Conservation (phyloP, 2,113 vertebrate genomes). For the Austrofundulus limnaeus region DNA sequence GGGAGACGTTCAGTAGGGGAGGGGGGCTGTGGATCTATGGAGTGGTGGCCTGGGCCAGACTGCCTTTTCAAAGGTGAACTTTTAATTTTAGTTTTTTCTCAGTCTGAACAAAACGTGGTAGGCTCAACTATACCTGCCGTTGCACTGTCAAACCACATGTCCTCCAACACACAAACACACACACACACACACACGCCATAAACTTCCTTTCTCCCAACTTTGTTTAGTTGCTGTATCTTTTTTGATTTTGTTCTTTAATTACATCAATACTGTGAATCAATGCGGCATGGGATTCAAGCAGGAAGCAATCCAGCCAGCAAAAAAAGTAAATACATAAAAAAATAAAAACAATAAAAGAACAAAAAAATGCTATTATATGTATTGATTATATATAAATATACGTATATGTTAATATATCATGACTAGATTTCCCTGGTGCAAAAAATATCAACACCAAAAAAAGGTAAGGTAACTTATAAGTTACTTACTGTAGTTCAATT, state of each 20-base stretch:
- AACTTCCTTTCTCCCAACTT: conserved; percentile 51
- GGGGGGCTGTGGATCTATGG: conserved; percentile 37
- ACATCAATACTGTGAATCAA: conserved; percentile 80
- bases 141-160: conserved; percentile 49
- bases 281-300: conserved; percentile 68
- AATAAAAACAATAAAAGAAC: conserved; percentile 36
- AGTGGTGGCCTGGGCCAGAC: conserved; percentile 53
- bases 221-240: conserved; percentile 73
- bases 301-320: conserved; percentile 69
- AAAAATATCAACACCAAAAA: conserved; percentile 50
- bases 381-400: conserved; percentile 80
- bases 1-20: conserved; percentile 12
- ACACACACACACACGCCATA: conserved; percentile 25
- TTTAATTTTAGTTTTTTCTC: conserved; percentile 72
- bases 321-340: conserved; percentile 25
- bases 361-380: conserved; percentile 74
- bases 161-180: conserved; percentile 29
- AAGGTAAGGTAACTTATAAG: conserved; percentile 31
- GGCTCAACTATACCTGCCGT: conserved; percentile 51
- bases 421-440: conserved; percentile 68
- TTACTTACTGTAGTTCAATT: conserved; percentile 37
- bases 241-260: conserved; percentile 75
- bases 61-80: conserved; percentile 52
- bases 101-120: conserved; percentile 51
- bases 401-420: conserved; percentile 79